Percentiles rank a stretch among this genome's conserved stretches.
Conservation (phyloP, 2,888 invertebrate species). For the Epistrophe eligans region DNA sequence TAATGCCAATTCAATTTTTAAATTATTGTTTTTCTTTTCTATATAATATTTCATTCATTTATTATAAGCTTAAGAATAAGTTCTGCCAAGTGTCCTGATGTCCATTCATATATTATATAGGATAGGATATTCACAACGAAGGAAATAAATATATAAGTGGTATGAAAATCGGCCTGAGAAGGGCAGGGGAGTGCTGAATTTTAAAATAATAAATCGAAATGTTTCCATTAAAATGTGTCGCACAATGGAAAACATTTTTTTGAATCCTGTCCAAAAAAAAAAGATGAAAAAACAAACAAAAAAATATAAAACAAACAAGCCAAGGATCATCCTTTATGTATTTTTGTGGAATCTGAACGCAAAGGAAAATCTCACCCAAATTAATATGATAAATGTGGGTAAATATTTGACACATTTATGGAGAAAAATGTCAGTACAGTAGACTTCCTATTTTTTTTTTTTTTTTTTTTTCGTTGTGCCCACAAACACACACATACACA, state of each 20-base stretch:
- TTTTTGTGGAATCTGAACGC: not conserved
- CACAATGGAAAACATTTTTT: constrained; percentile 17
- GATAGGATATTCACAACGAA: not conserved
- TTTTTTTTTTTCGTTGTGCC: not conserved
- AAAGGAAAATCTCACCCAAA: constrained; percentile 48
- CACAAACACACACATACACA: not conserved
- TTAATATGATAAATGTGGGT: constrained; percentile 72
- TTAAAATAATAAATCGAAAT: constrained; percentile 23
- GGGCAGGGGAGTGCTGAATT: not conserved
- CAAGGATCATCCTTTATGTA: constrained; percentile 16
- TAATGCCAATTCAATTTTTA: not conserved
- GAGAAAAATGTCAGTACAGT: constrained; percentile 32
- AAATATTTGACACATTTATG: constrained; percentile 74
- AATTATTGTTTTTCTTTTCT: not conserved
- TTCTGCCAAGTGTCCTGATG: not conserved
- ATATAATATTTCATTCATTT: not conserved
- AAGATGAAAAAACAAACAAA: not conserved
- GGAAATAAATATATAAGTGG: not conserved
- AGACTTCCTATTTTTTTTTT: constrained; percentile 3
- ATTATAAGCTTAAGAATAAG: not conserved
- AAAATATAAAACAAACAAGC: constrained; percentile 4
- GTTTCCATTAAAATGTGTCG: constrained; percentile 8
- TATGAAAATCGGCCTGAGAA: not conserved
- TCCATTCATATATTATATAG: not conserved
- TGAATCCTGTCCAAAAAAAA: not conserved